Percentiles rank a stretch among this genome's conserved stretches.
Evolutionary conservation across 1,140 invertebrate species (phyloP).

Genomic region (Euwallacea fornicatus): DNA sequence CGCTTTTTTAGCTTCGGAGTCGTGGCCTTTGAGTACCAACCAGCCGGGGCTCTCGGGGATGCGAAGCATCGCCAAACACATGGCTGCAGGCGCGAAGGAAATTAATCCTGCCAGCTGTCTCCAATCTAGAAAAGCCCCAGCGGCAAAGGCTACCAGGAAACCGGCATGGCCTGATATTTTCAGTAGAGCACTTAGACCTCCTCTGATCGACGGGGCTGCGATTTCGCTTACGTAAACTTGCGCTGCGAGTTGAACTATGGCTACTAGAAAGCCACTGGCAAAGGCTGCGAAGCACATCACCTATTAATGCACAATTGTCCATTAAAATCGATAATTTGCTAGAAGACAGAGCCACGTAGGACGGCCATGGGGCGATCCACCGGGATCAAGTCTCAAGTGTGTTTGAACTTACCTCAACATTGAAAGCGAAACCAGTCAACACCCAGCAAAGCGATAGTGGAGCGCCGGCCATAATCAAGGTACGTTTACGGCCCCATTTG

Average conservation of each 20-base stretch:
- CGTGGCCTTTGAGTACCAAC: slow-evolving; percentile 70
- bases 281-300: slow-evolving; percentile 77
- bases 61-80: slow-evolving; percentile 69
- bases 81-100: slow-evolving; percentile 69
- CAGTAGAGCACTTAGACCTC: slow-evolving; percentile 79
- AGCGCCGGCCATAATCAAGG: slow-evolving; percentile 68
- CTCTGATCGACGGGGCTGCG: slow-evolving; percentile 80
- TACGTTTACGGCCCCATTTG: slow-evolving; percentile 68
- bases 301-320: not conserved
- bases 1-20: slow-evolving; percentile 76
- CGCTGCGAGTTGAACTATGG: slow-evolving; percentile 76
- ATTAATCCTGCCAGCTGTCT: slow-evolving; percentile 75
- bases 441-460: slow-evolving; percentile 77
- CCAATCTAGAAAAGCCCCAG: slow-evolving; percentile 82
- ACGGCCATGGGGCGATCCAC: not conserved
- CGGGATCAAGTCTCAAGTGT: not conserved
- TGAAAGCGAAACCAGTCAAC: slow-evolving; percentile 71
- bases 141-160: slow-evolving; percentile 76
- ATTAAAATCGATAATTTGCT: too few species aligned
- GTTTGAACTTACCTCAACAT: slow-evolving; percentile 58
- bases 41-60: slow-evolving; percentile 85
- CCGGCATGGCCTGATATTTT: slow-evolving; percentile 86
- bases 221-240: slow-evolving; percentile 90
- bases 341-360: not conserved
- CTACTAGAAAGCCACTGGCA: slow-evolving; percentile 76